Conservation (phyloP, 2,888 invertebrate genomes). For the Amphipoea lucens region DNA sequence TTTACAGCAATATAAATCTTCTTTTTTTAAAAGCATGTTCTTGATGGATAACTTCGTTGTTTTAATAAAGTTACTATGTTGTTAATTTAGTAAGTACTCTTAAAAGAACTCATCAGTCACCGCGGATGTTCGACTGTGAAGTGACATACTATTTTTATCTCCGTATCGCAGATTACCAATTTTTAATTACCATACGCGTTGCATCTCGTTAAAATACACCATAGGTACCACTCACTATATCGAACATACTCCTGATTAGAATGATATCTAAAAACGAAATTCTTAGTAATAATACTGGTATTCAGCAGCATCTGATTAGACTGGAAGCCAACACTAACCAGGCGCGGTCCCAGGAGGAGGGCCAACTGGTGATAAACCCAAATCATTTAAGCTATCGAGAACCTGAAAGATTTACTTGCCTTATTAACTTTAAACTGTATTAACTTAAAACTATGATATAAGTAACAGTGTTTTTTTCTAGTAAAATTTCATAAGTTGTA, state of each 20-base stretch:
- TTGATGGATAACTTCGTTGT: neutral
- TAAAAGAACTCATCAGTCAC: neutral
- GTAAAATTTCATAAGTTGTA: no score
- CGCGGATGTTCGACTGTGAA: slow-evolving; percentile 1
- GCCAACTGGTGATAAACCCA: no score
- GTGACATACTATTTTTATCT: slow-evolving; percentile 29
- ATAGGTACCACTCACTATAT: neutral
- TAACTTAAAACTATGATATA: no score
- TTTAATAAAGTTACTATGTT: neutral
- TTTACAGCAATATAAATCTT: neutral
- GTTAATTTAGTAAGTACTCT: neutral
- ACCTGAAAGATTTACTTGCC: neutral
- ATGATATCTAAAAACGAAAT: no score
- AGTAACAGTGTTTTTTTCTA: no score
- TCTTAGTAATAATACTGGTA: neutral
- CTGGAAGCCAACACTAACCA: neutral
- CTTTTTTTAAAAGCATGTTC: neutral
- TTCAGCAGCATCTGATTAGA: neutral
- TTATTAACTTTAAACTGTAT: neutral
- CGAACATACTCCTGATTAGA: neutral
- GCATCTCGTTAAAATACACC: neutral
- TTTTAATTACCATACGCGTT: slow-evolving; percentile 22
- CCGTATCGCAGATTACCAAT: neutral
- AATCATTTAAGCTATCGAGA: neutral
- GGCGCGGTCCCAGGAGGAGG: no score